Percentiles rank a stretch among this genome's conserved stretches.
These are phyloP conservation scores for Sycobia sp. DNA, from an alignment of 1,140 invertebrate species.

Conservation along the genomic window DNA sequence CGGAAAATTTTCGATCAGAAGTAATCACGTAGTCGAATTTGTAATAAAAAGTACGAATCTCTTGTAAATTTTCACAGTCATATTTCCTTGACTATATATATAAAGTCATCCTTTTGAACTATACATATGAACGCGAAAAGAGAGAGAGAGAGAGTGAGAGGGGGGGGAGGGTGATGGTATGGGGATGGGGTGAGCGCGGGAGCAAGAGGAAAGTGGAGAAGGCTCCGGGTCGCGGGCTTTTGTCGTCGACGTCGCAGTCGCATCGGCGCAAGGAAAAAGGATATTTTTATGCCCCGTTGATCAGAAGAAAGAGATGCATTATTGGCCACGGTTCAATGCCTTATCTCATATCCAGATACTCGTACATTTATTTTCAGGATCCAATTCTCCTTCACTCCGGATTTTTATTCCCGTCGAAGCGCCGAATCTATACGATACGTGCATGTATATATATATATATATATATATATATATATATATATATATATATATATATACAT, in stretches of 20 bases:
- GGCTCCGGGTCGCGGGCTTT: background rate
- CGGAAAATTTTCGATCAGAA: too few species aligned
- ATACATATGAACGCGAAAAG: too few species aligned
- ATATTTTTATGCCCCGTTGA: conserved; percentile 34
- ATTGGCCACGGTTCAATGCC: conserved; percentile 33
- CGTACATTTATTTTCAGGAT: conserved; percentile 15
- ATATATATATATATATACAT: background rate
- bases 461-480: background rate
- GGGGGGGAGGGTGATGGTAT: too few species aligned
- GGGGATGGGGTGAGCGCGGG: too few species aligned
- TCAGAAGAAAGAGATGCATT: conserved; percentile 34
- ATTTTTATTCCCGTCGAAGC: conserved; percentile 15
- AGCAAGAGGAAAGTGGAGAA: too few species aligned
- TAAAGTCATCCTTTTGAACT: too few species aligned
- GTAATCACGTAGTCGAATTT: too few species aligned
- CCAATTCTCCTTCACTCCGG: conserved; percentile 20
- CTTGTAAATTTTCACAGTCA: too few species aligned
- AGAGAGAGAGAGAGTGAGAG: too few species aligned
- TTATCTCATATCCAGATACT: conserved; percentile 33
- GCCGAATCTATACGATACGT: too few species aligned
- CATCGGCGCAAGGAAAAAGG: conserved; percentile 4
- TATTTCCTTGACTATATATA: too few species aligned
- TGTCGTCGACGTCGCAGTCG: conserved; percentile 4
- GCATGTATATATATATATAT: background rate
- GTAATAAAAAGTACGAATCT: too few species aligned